These are phyloP conservation scores for Cromileptes altivelis DNA, from an alignment of 2,113 vertebrate genomes.

Conservation along the genomic window DNA sequence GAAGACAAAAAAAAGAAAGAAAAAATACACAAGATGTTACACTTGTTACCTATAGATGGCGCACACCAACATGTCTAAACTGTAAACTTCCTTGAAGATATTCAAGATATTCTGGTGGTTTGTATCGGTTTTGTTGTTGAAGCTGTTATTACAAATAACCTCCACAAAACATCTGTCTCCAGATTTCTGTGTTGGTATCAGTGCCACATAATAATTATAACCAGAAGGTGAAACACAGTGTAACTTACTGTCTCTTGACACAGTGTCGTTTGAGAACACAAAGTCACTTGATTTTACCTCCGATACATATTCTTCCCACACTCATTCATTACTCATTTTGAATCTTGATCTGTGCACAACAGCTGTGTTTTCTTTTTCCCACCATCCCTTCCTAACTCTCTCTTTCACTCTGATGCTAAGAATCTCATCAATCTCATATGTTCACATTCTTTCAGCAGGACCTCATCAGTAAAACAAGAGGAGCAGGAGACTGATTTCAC, in stretches of 20 bases:
- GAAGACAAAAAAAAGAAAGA: not conserved
- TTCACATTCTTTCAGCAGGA: constrained; percentile 50
- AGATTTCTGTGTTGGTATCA: not conserved
- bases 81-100: not conserved
- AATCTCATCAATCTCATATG: constrained; percentile 60
- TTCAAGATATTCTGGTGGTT: not conserved
- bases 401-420: constrained; percentile 14
- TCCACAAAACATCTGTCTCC: not conserved
- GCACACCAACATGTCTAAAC: not conserved
- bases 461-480: constrained; percentile 66
- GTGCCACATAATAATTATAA: not conserved
- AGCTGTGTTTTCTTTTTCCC: constrained; percentile 10
- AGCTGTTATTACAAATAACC: not conserved
- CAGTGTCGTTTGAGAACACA: not conserved
- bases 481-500: constrained; percentile 52
- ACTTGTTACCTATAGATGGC: constrained; percentile 16
- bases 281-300: not conserved
- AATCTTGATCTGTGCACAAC: constrained; percentile 10
- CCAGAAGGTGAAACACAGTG: not conserved
- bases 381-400: not conserved
- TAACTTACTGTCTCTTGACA: not conserved
- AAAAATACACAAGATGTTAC: not conserved
- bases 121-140: not conserved
- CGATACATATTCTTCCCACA: not conserved
- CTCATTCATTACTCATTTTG: not conserved